Evolutionary conservation across 2,888 invertebrate genomes (phyloP).

Genomic region (Drosophila dives): DNA sequence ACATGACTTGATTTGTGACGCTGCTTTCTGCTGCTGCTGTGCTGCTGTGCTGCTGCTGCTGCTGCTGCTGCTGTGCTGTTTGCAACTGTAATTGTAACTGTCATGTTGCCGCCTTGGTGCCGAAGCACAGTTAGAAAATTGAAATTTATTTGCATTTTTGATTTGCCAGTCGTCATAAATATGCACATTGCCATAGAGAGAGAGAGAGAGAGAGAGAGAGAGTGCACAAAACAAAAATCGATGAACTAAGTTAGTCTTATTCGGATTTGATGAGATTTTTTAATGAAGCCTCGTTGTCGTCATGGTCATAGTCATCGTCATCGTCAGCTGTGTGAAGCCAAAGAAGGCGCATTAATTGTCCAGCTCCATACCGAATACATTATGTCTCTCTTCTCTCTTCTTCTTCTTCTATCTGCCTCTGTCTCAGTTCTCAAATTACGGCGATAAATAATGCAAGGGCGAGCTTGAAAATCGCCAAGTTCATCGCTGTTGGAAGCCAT

Average conservation of each 20-base stretch:
- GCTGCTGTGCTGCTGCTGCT: constrained; percentile 1
- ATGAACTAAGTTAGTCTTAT: constrained; percentile 31
- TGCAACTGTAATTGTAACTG: constrained; percentile 76
- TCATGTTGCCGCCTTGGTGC: constrained; percentile 74
- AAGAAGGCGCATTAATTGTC: constrained; percentile 67
- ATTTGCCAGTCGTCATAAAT: constrained; percentile 74
- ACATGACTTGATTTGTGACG: constrained; percentile 65
- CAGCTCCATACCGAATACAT: constrained; percentile 21
- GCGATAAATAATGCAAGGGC: constrained; percentile 51
- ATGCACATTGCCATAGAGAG: constrained; percentile 54
- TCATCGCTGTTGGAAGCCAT: constrained; percentile 67
- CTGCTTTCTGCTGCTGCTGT: constrained; percentile 34
- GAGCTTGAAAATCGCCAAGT: constrained; percentile 47
- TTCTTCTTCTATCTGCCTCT: not conserved
- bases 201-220: constrained; percentile 1
- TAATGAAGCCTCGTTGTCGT: constrained; percentile 30
- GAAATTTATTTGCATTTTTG: constrained; percentile 82
- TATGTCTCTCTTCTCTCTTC: no score
- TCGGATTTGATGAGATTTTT: constrained; percentile 43
- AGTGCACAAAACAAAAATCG: constrained; percentile 1
- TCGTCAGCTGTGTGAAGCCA: constrained; percentile 51
- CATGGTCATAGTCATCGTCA: not conserved
- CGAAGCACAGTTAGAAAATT: constrained; percentile 69
- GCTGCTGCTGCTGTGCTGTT: constrained; percentile 30
- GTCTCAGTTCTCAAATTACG: constrained; percentile 33